A percentile compares a stretch with the other conserved stretches of the same genome.
Evolutionary conservation across 2,888 invertebrate genomes (phyloP).

Genomic region (Euplagia quadripunctaria): DNA sequence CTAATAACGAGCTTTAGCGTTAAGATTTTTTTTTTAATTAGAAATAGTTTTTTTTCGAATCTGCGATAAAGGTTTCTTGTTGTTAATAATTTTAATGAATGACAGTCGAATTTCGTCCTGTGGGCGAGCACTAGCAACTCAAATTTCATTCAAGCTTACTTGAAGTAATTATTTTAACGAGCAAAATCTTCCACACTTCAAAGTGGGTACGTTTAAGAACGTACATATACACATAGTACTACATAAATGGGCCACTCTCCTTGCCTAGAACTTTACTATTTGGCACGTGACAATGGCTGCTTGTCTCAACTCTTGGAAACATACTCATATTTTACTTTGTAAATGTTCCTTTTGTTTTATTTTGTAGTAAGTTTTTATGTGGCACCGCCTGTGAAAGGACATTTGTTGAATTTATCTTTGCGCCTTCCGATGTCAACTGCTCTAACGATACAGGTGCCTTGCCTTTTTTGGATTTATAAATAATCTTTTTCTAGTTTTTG

Average conservation of each 20-base stretch:
- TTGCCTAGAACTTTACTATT: constrained; percentile 54
- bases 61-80: too few species aligned
- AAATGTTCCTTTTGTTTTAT: constrained; percentile 46
- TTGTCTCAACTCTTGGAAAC: constrained; percentile 31
- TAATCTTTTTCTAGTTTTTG: not conserved
- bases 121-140: not conserved
- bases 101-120: not conserved
- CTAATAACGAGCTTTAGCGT: too few species aligned
- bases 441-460: not conserved
- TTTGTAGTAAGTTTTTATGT: constrained; percentile 17
- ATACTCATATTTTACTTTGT: constrained; percentile 50
- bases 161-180: not conserved
- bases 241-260: constrained; percentile 36
- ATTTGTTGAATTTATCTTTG: constrained; percentile 7
- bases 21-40: too few species aligned
- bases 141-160: not conserved
- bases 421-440: too few species aligned
- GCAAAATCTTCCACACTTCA: not conserved
- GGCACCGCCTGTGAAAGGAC: not conserved
- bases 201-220: not conserved
- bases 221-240: constrained; percentile 1
- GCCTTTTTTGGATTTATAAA: not conserved
- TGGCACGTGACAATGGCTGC: constrained; percentile 62
- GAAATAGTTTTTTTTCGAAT: too few species aligned
- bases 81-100: not conserved